Base-by-base conservation (phyloP, 2,113 vertebrate genomes). In the Barnardius zonarius region DNA sequence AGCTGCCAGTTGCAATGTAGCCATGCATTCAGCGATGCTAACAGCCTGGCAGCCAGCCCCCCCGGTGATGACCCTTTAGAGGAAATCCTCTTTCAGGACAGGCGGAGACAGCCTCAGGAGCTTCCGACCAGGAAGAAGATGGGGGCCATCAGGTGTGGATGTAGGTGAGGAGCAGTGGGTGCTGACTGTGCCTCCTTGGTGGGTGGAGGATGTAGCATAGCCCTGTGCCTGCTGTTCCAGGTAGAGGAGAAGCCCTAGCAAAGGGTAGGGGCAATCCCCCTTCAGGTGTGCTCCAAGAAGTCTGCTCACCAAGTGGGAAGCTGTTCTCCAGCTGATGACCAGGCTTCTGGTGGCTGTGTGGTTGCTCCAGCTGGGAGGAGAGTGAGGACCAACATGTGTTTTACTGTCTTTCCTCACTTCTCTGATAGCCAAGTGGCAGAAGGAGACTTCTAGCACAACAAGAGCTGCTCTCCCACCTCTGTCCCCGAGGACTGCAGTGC, bases 241-340 rank as follows among this genome's bases (percentile, higher is more conserved):
- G 7, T 44, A 15, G 51, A 67, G 44, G 7, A 62, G n/a, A 63
- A 76, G 22, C 62, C 28, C 41, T 44, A 64, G 44, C 11, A 44
- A 33, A 79, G 46, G 10, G 7, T 77, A 31, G 8, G 37, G 33
- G 27, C 1, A 3, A 4, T 24, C 16, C 25, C 5, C 17, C 9
- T 51, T 46, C 30, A 18, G 46, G 31, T 35, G 28, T 49, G 35
- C 69, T 27, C 64, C 30, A 1, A n/a, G 49, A 54, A 61, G 13
- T n/a, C 27, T 62, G 17, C 11, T 6, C 1, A 1, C 52, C 0
- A 8, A 49, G 55, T 0, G 0, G 54, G 8, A 22, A 54, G 0
- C n/a, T 75, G 12, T 24, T 67, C 61, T 67, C n/a, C 10, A 1
- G 0, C 9, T 25, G 66, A 64, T 44, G 48, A 5, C 16, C 62